Base-by-base conservation (phyloP, 2,113 vertebrate genomes). In the Tinamus guttatus region DNA sequence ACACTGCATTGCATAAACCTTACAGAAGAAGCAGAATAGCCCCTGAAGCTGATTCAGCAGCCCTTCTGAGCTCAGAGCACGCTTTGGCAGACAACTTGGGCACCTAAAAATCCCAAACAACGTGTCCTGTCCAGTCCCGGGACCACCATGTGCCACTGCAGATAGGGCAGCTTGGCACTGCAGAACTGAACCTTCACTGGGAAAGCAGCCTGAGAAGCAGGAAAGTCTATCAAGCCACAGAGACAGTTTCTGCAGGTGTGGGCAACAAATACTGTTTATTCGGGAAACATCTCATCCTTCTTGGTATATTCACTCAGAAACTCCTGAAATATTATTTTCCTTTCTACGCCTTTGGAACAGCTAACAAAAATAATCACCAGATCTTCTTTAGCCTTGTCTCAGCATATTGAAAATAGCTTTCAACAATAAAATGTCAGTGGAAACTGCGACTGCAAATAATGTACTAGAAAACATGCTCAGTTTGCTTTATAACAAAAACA, bases 291-390 rank as follows among this genome's bases (percentile, higher is more conserved):
- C 68, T 81, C 80, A 83, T 89, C 87, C 95, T 92, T 51, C 45
- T 85, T 71, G 24, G 34, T 87, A 49, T 36, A 67, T 56, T 80
- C 60, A 52, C 27, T 22, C 47, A 82, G 90, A 96, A 97, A 59
- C 25, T 77, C 54, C 28, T 75, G 60, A 94, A 94, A 94, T 97
- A 95, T 89, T 85, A 77, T 95, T 96, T 96, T 90, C 70, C 64
- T 81, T 93, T 76, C 54, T 36, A 85, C 67, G 34, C 36, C 36
- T 80, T 76, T 87, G 62, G 34, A 87, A 89, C n/a, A 81, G 69
- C 43, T 41, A 85, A 90, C 11, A 77, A 75, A 87, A 71, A 92
- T 38, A 90, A 90, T 81, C 43, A 81, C 47, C 7, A 60, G 24
- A 7, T 83, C 38, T 69, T 90, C 51, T 88, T 90, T 75, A 49